A percentile compares a stretch with the other conserved stretches of the same genome.
Conservation (phyloP, 2,797 vertebrate species). For the Oophaga sylvatica region DNA sequence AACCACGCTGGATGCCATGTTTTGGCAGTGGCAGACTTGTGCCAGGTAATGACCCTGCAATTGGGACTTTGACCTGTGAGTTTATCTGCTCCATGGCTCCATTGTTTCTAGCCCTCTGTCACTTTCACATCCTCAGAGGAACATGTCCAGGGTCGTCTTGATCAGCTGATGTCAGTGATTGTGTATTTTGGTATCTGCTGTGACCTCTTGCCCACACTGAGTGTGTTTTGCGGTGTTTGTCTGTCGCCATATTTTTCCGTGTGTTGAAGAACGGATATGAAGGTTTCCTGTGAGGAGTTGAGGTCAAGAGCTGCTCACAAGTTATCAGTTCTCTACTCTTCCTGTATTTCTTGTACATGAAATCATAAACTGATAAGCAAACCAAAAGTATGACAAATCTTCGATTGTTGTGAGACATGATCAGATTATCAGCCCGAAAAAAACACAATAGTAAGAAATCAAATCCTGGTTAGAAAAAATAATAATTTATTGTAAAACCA, state of each 20-base stretch:
- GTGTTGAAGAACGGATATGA: not conserved
- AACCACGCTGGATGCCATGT: too few relatives aligned
- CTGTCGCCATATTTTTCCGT: conserved; percentile 49
- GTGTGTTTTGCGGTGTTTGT: conserved; percentile 2
- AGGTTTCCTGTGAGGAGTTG: conserved; percentile 29
- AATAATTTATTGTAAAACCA: too few relatives aligned
- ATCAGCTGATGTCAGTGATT: not conserved
- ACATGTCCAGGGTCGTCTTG: not conserved
- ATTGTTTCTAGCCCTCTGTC: not conserved
- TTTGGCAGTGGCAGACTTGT: not conserved
- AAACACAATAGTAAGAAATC: not conserved
- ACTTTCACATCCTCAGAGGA: not conserved
- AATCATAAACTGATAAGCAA: conserved; percentile 24
- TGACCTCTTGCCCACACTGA: conserved; percentile 12
- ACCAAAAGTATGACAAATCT: not conserved
- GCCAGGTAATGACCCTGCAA: not conserved
- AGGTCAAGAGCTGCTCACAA: conserved; percentile 14
- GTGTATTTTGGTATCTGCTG: not conserved
- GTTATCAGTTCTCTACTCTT: conserved; percentile 33
- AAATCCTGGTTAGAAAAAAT: not conserved
- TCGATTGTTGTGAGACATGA: not conserved
- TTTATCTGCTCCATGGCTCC: not conserved
- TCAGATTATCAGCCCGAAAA: not conserved
- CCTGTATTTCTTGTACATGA: conserved; percentile 15
- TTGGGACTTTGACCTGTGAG: not conserved